phyloP scores from a whole-genome alignment of 2,797 vertebrate species.

The Artibeus lituratus region DNA sequence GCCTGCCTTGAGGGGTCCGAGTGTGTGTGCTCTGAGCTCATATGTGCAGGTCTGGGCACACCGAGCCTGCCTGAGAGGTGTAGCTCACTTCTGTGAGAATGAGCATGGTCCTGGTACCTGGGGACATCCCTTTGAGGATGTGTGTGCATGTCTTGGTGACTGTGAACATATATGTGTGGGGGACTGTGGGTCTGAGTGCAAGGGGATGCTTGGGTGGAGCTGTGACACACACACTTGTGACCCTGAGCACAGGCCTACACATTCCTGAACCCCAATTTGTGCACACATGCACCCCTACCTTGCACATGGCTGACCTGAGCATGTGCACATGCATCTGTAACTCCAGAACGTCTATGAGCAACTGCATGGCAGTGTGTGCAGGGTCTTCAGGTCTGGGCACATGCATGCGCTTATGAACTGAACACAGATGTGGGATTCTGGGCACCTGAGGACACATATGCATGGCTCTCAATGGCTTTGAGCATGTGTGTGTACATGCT shows the following conservation, averaged over 20 bases:
- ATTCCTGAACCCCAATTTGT: not conserved
- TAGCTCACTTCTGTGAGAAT: not conserved
- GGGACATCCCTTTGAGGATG: not conserved
- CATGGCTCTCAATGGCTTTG: not conserved
- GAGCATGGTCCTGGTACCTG: accelerated
- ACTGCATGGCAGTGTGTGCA: not conserved
- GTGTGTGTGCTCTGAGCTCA: not conserved
- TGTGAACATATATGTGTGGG: not conserved
- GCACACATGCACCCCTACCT: not conserved
- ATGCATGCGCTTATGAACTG: not conserved
- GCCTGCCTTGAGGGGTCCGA: not conserved
- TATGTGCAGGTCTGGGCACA: not conserved
- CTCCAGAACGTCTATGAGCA: not conserved
- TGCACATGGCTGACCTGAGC: not conserved
- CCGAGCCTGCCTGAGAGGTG: not conserved
- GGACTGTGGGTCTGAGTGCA: accelerated
- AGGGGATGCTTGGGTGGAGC: not conserved
- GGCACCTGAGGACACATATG: not conserved
- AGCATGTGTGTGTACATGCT: not conserved
- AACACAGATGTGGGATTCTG: not conserved
- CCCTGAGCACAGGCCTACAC: not conserved
- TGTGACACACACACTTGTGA: not conserved
- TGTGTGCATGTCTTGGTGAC: not conserved
- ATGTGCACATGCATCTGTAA: not conserved
- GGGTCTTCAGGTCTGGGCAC: not conserved